Conservation (phyloP, 2,888 invertebrate species). For the Phalera bucephala region DNA sequence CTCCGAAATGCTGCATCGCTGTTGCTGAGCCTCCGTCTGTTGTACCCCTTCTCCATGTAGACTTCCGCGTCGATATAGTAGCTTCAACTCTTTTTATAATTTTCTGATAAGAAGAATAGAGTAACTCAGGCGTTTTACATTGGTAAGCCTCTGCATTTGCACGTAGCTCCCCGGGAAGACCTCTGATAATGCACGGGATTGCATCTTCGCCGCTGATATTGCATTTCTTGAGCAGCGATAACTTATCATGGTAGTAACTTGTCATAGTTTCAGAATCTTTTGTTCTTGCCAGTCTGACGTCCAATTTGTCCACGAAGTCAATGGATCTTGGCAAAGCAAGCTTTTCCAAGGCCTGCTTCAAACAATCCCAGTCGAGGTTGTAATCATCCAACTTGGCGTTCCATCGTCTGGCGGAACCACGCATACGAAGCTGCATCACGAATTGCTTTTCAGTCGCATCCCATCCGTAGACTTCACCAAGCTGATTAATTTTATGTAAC, state of each 20-base stretch:
- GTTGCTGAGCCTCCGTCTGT: no score
- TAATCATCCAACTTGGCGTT: conserved; percentile 24
- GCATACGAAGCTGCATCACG: no score
- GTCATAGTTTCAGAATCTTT: conserved; percentile 36
- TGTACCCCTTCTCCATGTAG: no score
- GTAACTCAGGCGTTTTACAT: conserved; percentile 21
- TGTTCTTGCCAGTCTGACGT: conserved; percentile 29
- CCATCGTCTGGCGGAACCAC: conserved; percentile 28
- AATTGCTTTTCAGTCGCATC: conserved; percentile 12
- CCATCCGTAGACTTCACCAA: conserved; percentile 34
- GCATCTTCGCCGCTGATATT: conserved; percentile 20
- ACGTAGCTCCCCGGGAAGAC: conserved; percentile 18
- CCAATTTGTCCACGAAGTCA: conserved; percentile 34
- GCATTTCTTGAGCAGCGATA: conserved; percentile 30
- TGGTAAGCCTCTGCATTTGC: conserved; percentile 27
- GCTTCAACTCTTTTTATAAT: no score
- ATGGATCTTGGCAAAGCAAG: conserved; percentile 26
- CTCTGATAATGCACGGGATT: conserved; percentile 23
- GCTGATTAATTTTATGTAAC: conserved; percentile 35
- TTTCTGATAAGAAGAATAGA: background rate
- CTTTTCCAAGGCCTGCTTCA: conserved; percentile 27
- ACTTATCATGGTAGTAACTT: conserved; percentile 34
- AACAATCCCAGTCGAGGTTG: conserved; percentile 27
- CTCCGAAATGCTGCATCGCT: no score
- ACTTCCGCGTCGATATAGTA: no score